phyloP scores from a whole-genome alignment of 1,140 invertebrate species.

The Aphidius gifuensis region DNA sequence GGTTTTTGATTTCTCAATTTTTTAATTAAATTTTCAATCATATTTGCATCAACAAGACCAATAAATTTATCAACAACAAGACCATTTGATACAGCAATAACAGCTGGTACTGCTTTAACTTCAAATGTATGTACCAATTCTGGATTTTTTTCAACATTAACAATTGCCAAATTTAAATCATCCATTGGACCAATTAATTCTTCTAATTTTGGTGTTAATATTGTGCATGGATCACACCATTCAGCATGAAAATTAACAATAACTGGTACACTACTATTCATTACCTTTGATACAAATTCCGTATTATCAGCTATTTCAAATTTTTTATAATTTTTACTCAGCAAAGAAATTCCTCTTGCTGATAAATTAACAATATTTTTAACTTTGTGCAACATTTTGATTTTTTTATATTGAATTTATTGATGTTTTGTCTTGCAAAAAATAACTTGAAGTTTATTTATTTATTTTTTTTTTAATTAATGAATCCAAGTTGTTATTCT shows the following conservation, averaged over 20 bases:
- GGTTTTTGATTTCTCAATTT: constrained; percentile 58
- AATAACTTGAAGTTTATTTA: constrained; percentile 4
- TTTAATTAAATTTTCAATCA: constrained; percentile 79
- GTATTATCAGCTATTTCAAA: constrained; percentile 59
- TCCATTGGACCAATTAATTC: constrained; percentile 73
- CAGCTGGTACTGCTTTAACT: constrained; percentile 88
- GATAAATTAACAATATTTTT: constrained; percentile 33
- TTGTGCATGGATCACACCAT: constrained; percentile 96
- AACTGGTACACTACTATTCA: constrained; percentile 77
- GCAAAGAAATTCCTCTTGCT: constrained; percentile 36
- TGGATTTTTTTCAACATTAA: constrained; percentile 87
- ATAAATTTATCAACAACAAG: constrained; percentile 89
- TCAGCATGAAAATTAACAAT: constrained; percentile 86
- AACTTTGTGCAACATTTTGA: constrained; percentile 41
- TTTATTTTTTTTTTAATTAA: constrained; percentile 25
- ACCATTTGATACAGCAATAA: constrained; percentile 85
- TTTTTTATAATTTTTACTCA: constrained; percentile 45
- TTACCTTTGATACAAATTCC: constrained; percentile 67
- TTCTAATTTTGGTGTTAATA: constrained; percentile 86
- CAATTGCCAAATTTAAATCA: constrained; percentile 81
- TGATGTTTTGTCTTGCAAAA: neutral
- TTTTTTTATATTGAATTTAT: constrained; percentile 1
- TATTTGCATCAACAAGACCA: constrained; percentile 80
- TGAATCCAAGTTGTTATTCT: constrained; percentile 50
- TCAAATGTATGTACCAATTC: constrained; percentile 79